A percentile compares a stretch with the other conserved stretches of the same genome.
Evolutionary conservation across 2,113 vertebrate genomes (phyloP).

Genomic region (Seriola dumerili): DNA sequence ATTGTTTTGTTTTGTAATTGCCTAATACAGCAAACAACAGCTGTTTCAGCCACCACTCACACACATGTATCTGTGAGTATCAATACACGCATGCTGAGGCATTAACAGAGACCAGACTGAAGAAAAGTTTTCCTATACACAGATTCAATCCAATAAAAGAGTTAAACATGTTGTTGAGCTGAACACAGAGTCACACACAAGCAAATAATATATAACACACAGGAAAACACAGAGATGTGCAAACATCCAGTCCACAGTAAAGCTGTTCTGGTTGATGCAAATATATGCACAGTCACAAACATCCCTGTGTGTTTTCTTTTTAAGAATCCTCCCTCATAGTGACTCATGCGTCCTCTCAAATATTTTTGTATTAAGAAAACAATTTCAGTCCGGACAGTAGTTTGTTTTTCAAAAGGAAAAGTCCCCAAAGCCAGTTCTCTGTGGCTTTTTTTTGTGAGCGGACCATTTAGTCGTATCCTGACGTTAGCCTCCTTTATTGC

Average conservation of each 20-base stretch:
- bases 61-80: neutral
- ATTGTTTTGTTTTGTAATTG: neutral
- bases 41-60: neutral
- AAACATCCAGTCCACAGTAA: constrained; percentile 43
- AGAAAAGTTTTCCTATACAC: neutral
- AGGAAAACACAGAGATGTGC: constrained; percentile 26
- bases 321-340: constrained; percentile 41
- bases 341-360: constrained; percentile 55
- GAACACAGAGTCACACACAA: neutral
- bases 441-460: constrained; percentile 57
- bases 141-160: neutral
- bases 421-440: constrained; percentile 40
- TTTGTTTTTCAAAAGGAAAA: constrained; percentile 55
- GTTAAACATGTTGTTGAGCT: neutral
- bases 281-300: constrained; percentile 73
- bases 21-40: neutral
- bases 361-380: constrained; percentile 59
- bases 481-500: constrained; percentile 47
- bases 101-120: constrained; percentile 1
- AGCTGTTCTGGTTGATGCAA: constrained; percentile 31
- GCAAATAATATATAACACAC: neutral
- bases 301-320: constrained; percentile 37
- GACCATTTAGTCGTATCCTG: constrained; percentile 39
- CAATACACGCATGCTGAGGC: constrained; percentile 6
- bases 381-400: constrained; percentile 49